Percentiles rank a stretch among this genome's conserved stretches.
phyloP scores from a whole-genome alignment of 2,888 invertebrate species.

The Melanotus villosus region DNA sequence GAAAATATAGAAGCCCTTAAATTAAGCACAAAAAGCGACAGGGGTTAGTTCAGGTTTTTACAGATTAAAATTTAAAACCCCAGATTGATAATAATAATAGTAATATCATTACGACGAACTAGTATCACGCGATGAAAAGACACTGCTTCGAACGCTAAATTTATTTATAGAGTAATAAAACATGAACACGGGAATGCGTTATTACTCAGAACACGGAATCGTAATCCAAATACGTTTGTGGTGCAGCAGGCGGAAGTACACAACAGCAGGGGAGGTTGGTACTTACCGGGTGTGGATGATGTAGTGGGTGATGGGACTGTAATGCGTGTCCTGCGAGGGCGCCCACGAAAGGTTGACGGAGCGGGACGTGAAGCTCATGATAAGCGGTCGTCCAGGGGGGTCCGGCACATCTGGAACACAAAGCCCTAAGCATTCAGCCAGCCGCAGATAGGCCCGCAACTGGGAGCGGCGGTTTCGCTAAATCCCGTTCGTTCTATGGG shows the following conservation, averaged over 20 bases:
- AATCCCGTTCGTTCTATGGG: slow-evolving; percentile 34
- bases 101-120: slow-evolving; percentile 24
- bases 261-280: slow-evolving; percentile 28
- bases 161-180: slow-evolving; percentile 33
- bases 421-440: slow-evolving; percentile 39
- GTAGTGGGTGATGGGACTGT: slow-evolving; percentile 80
- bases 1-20: slow-evolving; percentile 17
- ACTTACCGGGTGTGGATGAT: slow-evolving; percentile 82
- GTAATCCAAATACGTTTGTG: slow-evolving; percentile 35
- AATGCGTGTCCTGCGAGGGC: slow-evolving; percentile 78
- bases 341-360: slow-evolving; percentile 84
- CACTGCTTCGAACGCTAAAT: slow-evolving; percentile 28
- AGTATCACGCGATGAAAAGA: slow-evolving; percentile 29
- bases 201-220: slow-evolving; percentile 35
- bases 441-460: slow-evolving; percentile 37
- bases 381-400: slow-evolving; percentile 79
- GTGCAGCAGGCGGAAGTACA: slow-evolving; percentile 30
- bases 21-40: not conserved
- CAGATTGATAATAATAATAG: slow-evolving; percentile 2
- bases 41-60: not conserved
- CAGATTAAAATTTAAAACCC: slow-evolving; percentile 15
- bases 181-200: slow-evolving; percentile 32
- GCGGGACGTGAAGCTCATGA: slow-evolving; percentile 81
- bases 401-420: slow-evolving; percentile 77
- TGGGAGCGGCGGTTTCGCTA: slow-evolving; percentile 39